Base-by-base conservation (phyloP, 2,888 invertebrate species). In the Hymenopus coronatus region DNA sequence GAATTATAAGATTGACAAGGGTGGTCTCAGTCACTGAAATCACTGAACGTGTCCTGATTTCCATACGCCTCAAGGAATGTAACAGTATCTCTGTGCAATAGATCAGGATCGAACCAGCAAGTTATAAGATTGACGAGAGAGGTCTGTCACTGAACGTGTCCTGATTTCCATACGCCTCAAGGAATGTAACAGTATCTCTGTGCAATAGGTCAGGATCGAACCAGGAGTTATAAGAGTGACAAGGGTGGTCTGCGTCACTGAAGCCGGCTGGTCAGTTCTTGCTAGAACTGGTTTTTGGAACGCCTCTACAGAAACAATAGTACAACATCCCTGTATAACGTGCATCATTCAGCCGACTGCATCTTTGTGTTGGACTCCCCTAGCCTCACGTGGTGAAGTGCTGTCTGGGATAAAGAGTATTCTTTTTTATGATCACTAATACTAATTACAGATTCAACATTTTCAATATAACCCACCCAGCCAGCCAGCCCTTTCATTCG, bases 391-490 rank as follows among this genome's bases (percentile, higher is more conserved):
- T 70, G 54, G 54, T 70, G 54, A 70, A 70, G 54, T 70, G 54
- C 54, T 70, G 54, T 70, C 54, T 70, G 54, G 46, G 87, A 87
- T 81, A 81, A 87, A 87, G 82, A 82, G 87, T 30, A 9, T 84
- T 46, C 25, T 88, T 85, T 89, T 89, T 87, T 46, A 82, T 40
- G 82, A 82, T 81, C 85, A 84, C 83, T 46, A 83, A 84, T 88
- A 90, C 90, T 90, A 90, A 90, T 90, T 90, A 90, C 89, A 90
- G 88, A 90, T 90, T 90, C 89, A 89, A n/a, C 87, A 82, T 87
- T 87, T 87, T 82, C 87, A 87, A 87, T 87, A 87, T 87, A 87
- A 87, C 40, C 81, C 86, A 30, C 84, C 33, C 84, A 28, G 12
- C 30, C 83, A 40, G 8, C 85, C 87, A 27, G 82, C 30, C 40